These are phyloP conservation scores for Drosophila navojoa DNA, from an alignment of 1,140 invertebrate genomes.

Conservation along the genomic window DNA sequence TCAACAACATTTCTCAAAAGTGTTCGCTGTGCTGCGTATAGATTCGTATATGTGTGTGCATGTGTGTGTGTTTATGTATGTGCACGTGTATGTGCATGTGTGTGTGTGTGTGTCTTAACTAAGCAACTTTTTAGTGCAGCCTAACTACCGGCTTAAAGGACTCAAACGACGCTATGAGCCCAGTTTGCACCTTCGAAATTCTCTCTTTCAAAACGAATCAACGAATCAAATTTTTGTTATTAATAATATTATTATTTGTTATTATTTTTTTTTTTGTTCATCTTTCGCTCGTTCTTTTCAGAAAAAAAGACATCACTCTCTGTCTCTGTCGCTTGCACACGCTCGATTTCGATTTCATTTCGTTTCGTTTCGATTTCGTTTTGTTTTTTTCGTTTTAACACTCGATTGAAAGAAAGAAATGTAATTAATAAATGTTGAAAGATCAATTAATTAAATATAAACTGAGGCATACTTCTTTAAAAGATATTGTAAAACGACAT, in stretches of 20 bases:
- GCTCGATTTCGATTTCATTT: constrained; percentile 14
- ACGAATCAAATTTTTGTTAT: constrained; percentile 40
- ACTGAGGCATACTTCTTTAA: constrained; percentile 89
- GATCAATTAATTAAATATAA: constrained; percentile 75
- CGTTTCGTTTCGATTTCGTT: constrained; percentile 51
- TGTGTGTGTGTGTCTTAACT: constrained; percentile 13
- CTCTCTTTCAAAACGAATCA: constrained; percentile 49
- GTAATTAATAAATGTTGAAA: constrained; percentile 73
- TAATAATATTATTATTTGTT: too few species aligned
- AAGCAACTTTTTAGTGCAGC: constrained; percentile 24
- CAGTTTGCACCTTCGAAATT: constrained; percentile 22
- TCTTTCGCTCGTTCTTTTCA: background rate
- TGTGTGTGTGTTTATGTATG: background rate
- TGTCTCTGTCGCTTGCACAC: constrained; percentile 9
- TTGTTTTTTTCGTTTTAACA: constrained; percentile 55
- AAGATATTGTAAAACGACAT: constrained; percentile 93
- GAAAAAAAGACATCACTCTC: background rate
- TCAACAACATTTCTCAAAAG: constrained; percentile 65
- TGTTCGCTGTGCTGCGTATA: constrained; percentile 58
- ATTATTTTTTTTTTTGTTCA: too few species aligned
- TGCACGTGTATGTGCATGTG: constrained; percentile 1
- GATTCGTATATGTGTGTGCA: constrained; percentile 10
- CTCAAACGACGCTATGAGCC: constrained; percentile 5
- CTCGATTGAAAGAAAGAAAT: constrained; percentile 77
- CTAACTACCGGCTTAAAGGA: constrained; percentile 37